Conservation (phyloP, 2,888 invertebrate species). For the Eristalis intricaria region DNA sequence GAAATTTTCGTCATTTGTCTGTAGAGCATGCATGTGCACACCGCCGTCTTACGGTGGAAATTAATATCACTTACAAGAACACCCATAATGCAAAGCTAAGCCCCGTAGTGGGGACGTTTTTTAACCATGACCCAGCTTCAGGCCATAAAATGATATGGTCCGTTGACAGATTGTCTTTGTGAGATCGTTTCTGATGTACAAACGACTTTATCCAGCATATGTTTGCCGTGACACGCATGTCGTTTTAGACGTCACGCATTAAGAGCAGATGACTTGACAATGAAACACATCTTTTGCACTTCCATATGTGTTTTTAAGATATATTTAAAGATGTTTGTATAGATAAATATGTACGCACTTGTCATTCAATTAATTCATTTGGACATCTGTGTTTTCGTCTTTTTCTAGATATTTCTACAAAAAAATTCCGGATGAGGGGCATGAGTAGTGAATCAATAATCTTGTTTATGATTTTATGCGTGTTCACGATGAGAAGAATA, state of each 20-base stretch:
- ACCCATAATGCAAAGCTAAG: background rate
- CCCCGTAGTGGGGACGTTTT: background rate
- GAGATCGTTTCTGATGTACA: background rate
- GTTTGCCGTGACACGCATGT: slow-evolving; percentile 1
- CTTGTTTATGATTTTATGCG: too few species aligned
- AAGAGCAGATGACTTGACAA: background rate
- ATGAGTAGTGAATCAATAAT: too few species aligned
- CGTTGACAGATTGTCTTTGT: slow-evolving; percentile 8
- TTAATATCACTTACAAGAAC: background rate
- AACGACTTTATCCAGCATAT: background rate
- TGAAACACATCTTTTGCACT: background rate
- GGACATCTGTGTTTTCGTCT: background rate
- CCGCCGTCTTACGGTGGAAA: background rate
- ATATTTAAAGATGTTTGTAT: background rate
- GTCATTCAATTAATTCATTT: background rate
- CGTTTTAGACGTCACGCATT: slow-evolving; percentile 1
- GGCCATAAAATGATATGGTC: slow-evolving; percentile 1
- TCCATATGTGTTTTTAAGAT: background rate
- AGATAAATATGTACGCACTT: background rate
- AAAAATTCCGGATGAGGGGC: too few species aligned
- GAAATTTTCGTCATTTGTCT: background rate
- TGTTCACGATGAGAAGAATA: too few species aligned
- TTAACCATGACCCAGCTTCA: background rate
- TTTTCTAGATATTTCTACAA: background rate
- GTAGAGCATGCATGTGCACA: background rate